Base-by-base conservation (phyloP, 2,113 vertebrate species). In the Choloepus hoffmanni region DNA sequence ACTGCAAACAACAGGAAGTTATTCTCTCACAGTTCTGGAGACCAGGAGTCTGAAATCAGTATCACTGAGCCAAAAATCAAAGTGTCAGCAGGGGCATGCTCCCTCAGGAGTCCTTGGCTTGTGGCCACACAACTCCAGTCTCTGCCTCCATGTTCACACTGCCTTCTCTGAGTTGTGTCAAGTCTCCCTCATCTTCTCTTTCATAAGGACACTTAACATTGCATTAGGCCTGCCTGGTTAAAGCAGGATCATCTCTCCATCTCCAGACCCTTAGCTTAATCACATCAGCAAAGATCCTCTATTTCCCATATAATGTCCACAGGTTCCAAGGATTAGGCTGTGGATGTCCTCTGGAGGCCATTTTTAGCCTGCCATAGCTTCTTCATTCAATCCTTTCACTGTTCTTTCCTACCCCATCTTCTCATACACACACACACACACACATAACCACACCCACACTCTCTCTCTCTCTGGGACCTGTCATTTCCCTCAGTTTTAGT, bases 1-100 rank as follows among this genome's bases (percentile, higher is more conserved):
- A 33, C 21, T 93, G 63, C 48, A 91, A 88, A 78, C 68, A 87
- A 82, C 81, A 86, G 63, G 78, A 90, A 21, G 83, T 19, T 88
- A n/a, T 93, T 85, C 23, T 70, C 3, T 89, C 19, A n/a, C 21
- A 7, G 50, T 90, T 63, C 55, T 73, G 36, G 43, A 83, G 63
- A 28, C 91, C 70, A 28, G 60, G 72, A 73, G 33, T 53, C 81
- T 86, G 70, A 89, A 50, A 74, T 62, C 58, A 45, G 40, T 62
- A 55, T 72, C 40, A 74, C 21, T 43, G 19, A 36, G 21, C 30
- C 58, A 26, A 85, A 45, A 78, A 72, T 72, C 55, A 85, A 23
- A 8, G 43, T 62, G 5, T 74, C 43, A 16, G 55, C 63, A 88
- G 50, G 45, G 28, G 76, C 0, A 0, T 3, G 13, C 55, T 45